A percentile compares a stretch with the other conserved stretches of the same genome.
These are phyloP conservation scores for Ennomos fuscantarius DNA, from an alignment of 2,888 invertebrate species.

Conservation along the genomic window DNA sequence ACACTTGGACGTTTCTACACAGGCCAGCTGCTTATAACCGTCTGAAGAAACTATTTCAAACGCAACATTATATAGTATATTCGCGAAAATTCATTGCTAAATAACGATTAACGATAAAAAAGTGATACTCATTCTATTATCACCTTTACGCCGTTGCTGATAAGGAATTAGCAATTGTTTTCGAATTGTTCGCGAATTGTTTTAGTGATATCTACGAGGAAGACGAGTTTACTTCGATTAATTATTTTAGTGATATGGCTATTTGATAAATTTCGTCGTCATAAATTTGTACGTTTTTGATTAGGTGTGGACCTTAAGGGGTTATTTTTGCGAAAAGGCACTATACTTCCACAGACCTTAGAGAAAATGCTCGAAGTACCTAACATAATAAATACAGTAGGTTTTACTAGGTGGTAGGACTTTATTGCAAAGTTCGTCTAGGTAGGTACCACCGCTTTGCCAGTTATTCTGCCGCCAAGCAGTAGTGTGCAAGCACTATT, in stretches of 20 bases:
- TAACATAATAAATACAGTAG: too few relatives aligned
- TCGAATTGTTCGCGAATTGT: background rate
- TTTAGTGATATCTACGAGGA: constrained; percentile 19
- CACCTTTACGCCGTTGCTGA: background rate
- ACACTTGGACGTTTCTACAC: constrained; percentile 17
- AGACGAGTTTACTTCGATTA: constrained; percentile 17
- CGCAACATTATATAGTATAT: constrained; percentile 20
- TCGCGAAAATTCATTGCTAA: constrained; percentile 18
- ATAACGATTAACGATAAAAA: background rate
- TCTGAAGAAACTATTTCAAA: constrained; percentile 12
- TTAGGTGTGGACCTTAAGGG: constrained; percentile 3
- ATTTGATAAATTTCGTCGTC: constrained; percentile 13
- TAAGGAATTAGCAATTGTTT: background rate
- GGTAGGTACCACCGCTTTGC: too few relatives aligned
- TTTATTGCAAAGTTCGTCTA: too few relatives aligned
- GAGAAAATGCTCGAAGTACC: too few relatives aligned
- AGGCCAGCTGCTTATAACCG: constrained; percentile 23
- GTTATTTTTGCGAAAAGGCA: background rate
- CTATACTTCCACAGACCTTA: too few relatives aligned
- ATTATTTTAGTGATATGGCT: constrained; percentile 18
- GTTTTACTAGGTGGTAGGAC: too few relatives aligned
- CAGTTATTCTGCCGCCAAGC: too few relatives aligned
- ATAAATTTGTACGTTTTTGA: constrained; percentile 5
- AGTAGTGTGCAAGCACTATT: too few relatives aligned
- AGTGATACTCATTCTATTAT: constrained; percentile 1